Conservation (phyloP, 2,888 invertebrate species). For the Synanthedon vespiformis region DNA sequence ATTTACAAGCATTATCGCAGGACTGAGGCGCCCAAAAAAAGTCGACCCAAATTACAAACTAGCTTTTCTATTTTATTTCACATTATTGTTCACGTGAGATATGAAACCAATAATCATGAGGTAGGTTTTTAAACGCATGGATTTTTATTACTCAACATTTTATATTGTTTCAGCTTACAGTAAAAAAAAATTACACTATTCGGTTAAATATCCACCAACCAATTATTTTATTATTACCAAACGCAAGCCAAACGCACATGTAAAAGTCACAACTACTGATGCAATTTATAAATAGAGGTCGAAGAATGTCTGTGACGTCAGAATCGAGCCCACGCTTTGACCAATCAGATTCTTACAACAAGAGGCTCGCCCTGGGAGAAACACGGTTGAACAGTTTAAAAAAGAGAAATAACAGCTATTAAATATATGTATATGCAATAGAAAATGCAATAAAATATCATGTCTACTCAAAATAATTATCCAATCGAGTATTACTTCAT, state of each 20-base stretch:
- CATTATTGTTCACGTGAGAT: no score
- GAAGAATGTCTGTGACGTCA: constrained; percentile 64
- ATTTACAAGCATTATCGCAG: constrained; percentile 8
- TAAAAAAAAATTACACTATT: no score
- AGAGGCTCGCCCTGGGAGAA: constrained; percentile 72
- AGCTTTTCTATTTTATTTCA: no score
- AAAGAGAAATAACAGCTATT: constrained; percentile 1
- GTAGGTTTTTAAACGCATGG: no score
- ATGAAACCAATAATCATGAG: no score
- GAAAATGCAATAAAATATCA: background rate
- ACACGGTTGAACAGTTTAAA: constrained; percentile 14
- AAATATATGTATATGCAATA: background rate
- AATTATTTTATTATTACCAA: background rate
- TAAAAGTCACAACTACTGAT: constrained; percentile 18
- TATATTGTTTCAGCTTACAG: no score
- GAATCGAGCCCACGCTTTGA: constrained; percentile 62
- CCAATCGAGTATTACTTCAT: constrained; percentile 1
- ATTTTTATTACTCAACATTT: no score
- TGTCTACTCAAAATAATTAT: background rate
- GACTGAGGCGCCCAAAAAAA: no score
- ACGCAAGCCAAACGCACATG: constrained; percentile 1
- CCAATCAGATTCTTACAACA: constrained; percentile 66
- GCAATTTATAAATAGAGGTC: constrained; percentile 44
- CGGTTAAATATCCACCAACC: no score
- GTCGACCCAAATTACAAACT: no score